These are phyloP conservation scores for Ptilorrhoa leucosticta DNA, from an alignment of 2,113 vertebrate species.

Conservation along the genomic window DNA sequence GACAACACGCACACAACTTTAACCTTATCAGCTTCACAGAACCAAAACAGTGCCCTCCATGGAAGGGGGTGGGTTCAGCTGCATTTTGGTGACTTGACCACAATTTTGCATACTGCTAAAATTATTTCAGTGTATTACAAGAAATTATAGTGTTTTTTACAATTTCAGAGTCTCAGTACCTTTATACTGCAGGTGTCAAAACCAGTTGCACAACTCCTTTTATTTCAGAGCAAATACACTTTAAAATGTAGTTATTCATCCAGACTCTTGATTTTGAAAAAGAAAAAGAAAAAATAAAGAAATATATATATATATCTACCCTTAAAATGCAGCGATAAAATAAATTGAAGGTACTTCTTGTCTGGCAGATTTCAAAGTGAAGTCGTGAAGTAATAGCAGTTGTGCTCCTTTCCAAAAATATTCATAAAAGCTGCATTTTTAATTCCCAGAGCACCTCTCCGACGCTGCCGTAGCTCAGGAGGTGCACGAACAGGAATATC, in stretches of 20 bases:
- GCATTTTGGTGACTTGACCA: not conserved
- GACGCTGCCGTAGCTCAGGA: not conserved
- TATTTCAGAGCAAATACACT: not conserved
- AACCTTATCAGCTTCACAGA: not conserved
- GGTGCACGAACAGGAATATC: not conserved
- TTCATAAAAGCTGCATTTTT: not conserved
- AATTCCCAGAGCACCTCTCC: not conserved
- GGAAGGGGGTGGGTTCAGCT: not conserved
- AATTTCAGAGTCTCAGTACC: not conserved
- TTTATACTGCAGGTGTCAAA: not conserved
- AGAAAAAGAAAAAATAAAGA: not conserved
- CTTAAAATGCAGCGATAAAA: not conserved
- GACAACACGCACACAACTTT: not conserved
- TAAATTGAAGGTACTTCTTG: not conserved
- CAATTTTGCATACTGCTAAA: not conserved
- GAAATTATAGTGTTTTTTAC: not conserved
- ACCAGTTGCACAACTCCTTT: not conserved
- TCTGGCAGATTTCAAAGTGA: not conserved
- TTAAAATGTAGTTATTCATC: not conserved
- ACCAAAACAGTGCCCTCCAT: not conserved
- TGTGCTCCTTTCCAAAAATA: not conserved
- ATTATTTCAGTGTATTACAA: not conserved
- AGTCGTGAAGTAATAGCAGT: not conserved
- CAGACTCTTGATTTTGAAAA: not conserved
- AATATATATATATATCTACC: not conserved